Conservation (phyloP, 2,113 vertebrate genomes). For the Neodontobutis hainanensis region DNA sequence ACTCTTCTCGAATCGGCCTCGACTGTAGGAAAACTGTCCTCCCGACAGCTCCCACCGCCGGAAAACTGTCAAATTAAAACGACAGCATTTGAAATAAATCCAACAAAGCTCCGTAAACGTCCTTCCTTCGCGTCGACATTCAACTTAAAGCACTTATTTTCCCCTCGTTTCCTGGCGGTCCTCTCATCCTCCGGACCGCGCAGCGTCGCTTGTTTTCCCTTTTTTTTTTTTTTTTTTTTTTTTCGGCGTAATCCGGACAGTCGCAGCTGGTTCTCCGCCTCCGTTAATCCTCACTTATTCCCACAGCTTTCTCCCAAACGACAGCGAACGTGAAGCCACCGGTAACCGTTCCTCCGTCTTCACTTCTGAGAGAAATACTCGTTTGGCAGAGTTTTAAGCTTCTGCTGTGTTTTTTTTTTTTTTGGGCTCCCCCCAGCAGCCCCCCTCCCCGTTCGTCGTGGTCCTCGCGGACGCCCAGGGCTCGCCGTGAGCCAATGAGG, state of each 20-base stretch:
- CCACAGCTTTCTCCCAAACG: neutral
- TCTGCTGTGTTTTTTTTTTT: constrained; percentile 35
- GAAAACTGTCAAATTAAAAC: constrained; percentile 40
- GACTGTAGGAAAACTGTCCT: neutral
- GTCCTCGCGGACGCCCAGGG: constrained; percentile 50
- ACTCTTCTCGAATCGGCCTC: neutral
- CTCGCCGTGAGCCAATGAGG: constrained; percentile 50
- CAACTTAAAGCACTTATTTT: neutral
- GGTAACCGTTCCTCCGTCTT: neutral
- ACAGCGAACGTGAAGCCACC: constrained; percentile 7
- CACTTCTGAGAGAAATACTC: constrained; percentile 10
- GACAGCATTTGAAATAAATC: constrained; percentile 39
- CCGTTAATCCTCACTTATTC: constrained; percentile 41
- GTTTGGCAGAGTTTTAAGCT: constrained; percentile 39
- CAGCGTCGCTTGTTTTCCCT: constrained; percentile 54
- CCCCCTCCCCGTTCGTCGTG: constrained; percentile 11
- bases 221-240: too few species aligned
- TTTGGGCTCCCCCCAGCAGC: too few species aligned
- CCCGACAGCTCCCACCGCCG: constrained; percentile 4
- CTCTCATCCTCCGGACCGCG: constrained; percentile 49
- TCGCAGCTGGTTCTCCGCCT: constrained; percentile 27
- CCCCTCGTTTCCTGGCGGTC: constrained; percentile 13
- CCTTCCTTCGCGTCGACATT: constrained; percentile 33
- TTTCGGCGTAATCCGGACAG: constrained; percentile 50
- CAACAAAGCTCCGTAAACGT: constrained; percentile 10